Evolutionary conservation across 2,113 vertebrate species (phyloP), one percentile per base, ranked within the genome.

Genomic region (Ceuthmochares aereus): DNA sequence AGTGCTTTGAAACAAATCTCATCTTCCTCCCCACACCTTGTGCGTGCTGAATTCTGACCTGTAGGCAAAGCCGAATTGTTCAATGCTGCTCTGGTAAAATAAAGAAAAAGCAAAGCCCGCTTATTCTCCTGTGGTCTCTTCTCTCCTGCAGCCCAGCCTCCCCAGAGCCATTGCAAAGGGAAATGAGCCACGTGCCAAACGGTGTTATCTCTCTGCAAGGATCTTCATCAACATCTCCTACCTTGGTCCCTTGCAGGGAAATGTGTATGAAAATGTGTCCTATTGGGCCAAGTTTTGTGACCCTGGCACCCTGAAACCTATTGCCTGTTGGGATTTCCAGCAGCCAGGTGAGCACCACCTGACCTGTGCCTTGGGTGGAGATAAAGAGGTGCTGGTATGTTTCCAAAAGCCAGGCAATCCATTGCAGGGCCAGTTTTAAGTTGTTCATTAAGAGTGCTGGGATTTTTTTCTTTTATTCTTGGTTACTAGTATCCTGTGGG

Each of bases 1-100:
- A 94, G 45, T 84, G 74, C 76, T 95, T 85, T 91, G 67, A 84
- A 95, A 84, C 37, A 66, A 69, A 14, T 18, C 72, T 59, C 21
- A 1, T 30, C 55, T 69, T 75, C n/a, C 37, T 79, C 25, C 18
- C 49, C 22, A 2, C 4, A 23, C 2, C n/a, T 18, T 47, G 59
- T 73, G 60, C 66, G 9, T 58, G 88, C 64, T 86, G 49, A 69
- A 69, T 78, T 81, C 95, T 92, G 93, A 94, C 74, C 58, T 14
- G 34, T 34, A 74, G 43, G 64, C 29, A 47, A 84, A 84, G 49
- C 23, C 2, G 3, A 80, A 55, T 54, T 75, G 19, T 34, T 26
- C 21, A 42, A 16, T 12, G 17, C 29, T 72, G 12, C 23, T 54
- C 23, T 14, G 5, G 7, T 77, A 43, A 82, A 86, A 93, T 3